Percentiles rank a stretch among this genome's conserved stretches.
phyloP scores from a whole-genome alignment of 2,113 vertebrate species.

The Melospiza melodia region DNA sequence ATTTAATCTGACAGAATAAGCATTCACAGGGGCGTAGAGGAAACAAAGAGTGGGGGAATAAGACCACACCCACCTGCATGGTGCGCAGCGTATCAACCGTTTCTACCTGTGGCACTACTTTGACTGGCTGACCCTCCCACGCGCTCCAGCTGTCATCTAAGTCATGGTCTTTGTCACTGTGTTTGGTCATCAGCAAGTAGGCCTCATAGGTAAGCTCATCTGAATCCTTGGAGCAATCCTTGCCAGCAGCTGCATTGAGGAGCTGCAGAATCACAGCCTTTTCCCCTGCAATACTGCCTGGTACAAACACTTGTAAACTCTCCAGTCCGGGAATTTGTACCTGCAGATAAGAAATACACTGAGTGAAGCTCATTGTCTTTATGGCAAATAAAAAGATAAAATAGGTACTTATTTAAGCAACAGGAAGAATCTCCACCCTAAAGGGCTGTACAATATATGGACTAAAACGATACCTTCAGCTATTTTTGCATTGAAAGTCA shows the following conservation, averaged over 20 bases:
- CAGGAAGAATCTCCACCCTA: not conserved
- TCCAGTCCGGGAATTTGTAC: slow-evolving; percentile 88
- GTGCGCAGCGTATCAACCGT: slow-evolving; percentile 88
- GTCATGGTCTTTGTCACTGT: slow-evolving; percentile 68
- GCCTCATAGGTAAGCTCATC: slow-evolving; percentile 86
- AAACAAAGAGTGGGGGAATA: not conserved
- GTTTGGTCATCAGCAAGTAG: slow-evolving; percentile 91
- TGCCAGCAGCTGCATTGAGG: slow-evolving; percentile 91
- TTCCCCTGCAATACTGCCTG: slow-evolving; percentile 77
- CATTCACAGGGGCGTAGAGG: not conserved
- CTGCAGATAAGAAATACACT: slow-evolving; percentile 45
- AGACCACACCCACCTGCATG: slow-evolving; percentile 82
- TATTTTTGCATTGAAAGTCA: not conserved
- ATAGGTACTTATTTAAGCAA: not conserved
- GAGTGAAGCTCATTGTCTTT: not conserved
- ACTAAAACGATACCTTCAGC: not conserved
- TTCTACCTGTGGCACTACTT: slow-evolving; percentile 91
- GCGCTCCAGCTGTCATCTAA: slow-evolving; percentile 76
- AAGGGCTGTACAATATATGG: not conserved
- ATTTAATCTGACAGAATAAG: not conserved
- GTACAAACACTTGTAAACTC: slow-evolving; percentile 91
- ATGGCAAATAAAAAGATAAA: not conserved
- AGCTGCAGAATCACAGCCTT: slow-evolving; percentile 88
- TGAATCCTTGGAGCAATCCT: slow-evolving; percentile 92
- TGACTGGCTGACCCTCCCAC: slow-evolving; percentile 85